Percentiles rank a stretch among this genome's conserved stretches.
phyloP scores from a whole-genome alignment of 2,797 vertebrate species.

The Periophthalmus magnuspinnatus region DNA sequence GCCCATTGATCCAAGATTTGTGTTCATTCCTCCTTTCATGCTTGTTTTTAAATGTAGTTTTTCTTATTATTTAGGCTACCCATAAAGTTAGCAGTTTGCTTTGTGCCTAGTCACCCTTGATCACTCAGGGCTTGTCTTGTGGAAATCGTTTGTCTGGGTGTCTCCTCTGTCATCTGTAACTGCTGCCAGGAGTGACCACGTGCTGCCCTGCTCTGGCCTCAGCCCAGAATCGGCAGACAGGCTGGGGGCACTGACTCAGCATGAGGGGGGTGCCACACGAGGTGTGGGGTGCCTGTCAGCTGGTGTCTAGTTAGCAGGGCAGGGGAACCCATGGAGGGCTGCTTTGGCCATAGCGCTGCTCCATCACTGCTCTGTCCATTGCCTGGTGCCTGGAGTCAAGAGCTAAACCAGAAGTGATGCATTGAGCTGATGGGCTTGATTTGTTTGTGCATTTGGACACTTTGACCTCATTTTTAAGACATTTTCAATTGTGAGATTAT shows the following conservation, averaged over 20 bases:
- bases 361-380: conserved; percentile 44
- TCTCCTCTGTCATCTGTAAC: conserved; percentile 24
- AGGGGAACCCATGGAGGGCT: conserved; percentile 27
- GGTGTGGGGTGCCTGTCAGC: conserved; percentile 67
- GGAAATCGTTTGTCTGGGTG: conserved; percentile 59
- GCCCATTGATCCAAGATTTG: no score
- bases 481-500: neutral
- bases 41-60: no score
- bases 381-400: conserved; percentile 67
- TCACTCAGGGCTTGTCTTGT: conserved; percentile 27
- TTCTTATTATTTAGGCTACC: no score
- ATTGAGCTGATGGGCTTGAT: conserved; percentile 49
- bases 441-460: conserved; percentile 10
- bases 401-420: conserved; percentile 77
- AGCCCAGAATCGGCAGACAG: conserved; percentile 52
- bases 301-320: conserved; percentile 55
- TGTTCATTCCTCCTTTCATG: no score
- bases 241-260: conserved; percentile 52
- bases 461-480: neutral
- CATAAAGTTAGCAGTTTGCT: neutral
- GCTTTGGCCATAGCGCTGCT: conserved; percentile 51
- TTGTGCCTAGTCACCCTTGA: neutral
- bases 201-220: conserved; percentile 52
- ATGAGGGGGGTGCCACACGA: conserved; percentile 50
- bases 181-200: conserved; percentile 53